Conservation (phyloP, 2,888 invertebrate genomes). For the Octonoba sinensis region DNA sequence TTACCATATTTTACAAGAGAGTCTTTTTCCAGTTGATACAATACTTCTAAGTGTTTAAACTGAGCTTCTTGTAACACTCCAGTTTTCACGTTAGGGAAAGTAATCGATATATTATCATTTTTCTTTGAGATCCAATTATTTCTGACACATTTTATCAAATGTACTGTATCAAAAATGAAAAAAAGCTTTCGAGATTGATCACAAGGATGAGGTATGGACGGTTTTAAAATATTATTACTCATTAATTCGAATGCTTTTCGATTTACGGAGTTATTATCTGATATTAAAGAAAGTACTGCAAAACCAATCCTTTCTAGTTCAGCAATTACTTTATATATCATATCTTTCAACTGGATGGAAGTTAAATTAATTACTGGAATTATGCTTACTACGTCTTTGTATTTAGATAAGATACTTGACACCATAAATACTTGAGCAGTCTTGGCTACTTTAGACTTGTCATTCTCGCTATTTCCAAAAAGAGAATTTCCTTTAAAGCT, state of each 20-base stretch:
- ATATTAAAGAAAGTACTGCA: neutral
- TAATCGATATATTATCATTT: too few species aligned
- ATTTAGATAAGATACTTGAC: conserved; percentile 4
- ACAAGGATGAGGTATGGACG: too few species aligned
- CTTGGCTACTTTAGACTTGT: neutral
- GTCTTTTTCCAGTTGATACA: neutral
- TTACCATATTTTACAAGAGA: neutral
- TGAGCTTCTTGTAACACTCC: too few species aligned
- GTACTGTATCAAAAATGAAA: too few species aligned
- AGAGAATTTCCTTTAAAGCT: neutral
- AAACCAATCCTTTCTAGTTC: conserved; percentile 11
- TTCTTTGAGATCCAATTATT: too few species aligned
- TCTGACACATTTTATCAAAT: too few species aligned
- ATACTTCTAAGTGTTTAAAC: too few species aligned
- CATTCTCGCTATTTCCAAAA: neutral
- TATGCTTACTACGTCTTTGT: conserved; percentile 5
- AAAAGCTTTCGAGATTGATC: too few species aligned
- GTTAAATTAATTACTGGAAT: conserved; percentile 4
- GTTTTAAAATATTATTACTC: too few species aligned
- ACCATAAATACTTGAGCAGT: conserved; percentile 17
- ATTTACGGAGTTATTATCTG: neutral
- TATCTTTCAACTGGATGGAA: neutral
- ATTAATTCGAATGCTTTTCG: too few species aligned
- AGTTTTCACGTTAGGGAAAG: too few species aligned
- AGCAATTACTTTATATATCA: conserved; percentile 1